Conservation (phyloP, 2,113 vertebrate genomes). For the Anarhynchus alexandrinus region DNA sequence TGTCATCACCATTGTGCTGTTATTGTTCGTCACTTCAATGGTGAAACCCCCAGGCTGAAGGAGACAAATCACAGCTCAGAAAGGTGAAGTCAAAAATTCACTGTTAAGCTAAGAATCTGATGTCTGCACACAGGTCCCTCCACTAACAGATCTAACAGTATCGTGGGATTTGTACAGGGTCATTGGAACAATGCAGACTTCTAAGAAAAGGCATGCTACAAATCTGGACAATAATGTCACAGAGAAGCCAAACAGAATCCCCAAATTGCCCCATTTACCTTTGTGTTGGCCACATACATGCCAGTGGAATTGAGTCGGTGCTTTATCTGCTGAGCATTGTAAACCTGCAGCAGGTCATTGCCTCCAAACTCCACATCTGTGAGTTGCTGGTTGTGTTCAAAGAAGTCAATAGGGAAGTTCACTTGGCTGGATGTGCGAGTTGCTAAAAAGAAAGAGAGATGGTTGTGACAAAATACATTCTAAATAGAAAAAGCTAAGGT, state of each 20-base stretch:
- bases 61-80: not conserved
- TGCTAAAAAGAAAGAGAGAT: conserved; percentile 68
- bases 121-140: not conserved
- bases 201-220: not conserved
- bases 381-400: conserved; percentile 98
- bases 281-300: conserved; percentile 99
- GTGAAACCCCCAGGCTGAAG: conserved; percentile 93
- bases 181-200: not conserved
- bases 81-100: not conserved
- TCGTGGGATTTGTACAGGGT: rapidly evolving
- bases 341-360: conserved; percentile 96
- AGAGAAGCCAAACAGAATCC: not conserved
- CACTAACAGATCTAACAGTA: not conserved
- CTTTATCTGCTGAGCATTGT: conserved; percentile 98
- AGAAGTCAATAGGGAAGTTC: conserved; percentile 99
- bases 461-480: not conserved
- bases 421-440: conserved; percentile 93
- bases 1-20: conserved; percentile 98
- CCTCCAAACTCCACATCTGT: conserved; percentile 97
- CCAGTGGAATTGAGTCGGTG: conserved; percentile 97
- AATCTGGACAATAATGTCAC: rapidly evolving
- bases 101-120: not conserved
- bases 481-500: not conserved
- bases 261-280: conserved; percentile 73
- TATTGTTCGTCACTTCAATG: conserved; percentile 93